phyloP scores from a whole-genome alignment of 2,797 vertebrate genomes.

The Heterohyrax brucei region DNA sequence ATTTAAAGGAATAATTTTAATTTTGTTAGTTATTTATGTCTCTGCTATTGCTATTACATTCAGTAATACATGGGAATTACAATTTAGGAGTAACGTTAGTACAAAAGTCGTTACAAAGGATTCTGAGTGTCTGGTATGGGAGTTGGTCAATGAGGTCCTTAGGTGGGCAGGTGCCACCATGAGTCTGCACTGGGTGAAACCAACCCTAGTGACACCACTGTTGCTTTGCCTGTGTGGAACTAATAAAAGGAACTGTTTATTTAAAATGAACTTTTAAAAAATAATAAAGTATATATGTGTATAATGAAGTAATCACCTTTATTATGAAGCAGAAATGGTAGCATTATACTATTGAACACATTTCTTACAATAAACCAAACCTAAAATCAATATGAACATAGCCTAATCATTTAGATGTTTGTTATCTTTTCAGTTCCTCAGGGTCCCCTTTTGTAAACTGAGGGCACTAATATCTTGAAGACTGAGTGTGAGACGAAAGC shows the following conservation, averaged over 20 bases:
- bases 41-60: too few species aligned
- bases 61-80: too few species aligned
- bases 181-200: too few species aligned
- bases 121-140: too few species aligned
- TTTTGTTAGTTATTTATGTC: too few species aligned
- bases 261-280: constrained; percentile 53
- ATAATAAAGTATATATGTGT: constrained; percentile 3
- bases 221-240: neutral
- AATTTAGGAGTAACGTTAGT: too few species aligned
- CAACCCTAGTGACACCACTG: too few species aligned
- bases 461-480: neutral
- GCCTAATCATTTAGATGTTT: neutral
- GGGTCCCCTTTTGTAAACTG: neutral
- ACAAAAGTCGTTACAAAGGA: too few species aligned
- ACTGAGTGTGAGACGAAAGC: neutral
- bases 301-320: constrained; percentile 9
- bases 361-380: constrained; percentile 43
- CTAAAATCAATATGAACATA: constrained; percentile 11
- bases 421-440: neutral
- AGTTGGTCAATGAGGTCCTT: too few species aligned
- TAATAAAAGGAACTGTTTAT: constrained; percentile 45
- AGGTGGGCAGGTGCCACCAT: too few species aligned
- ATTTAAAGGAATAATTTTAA: too few species aligned
- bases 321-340: constrained; percentile 48
- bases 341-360: neutral